Conservation (phyloP, 2,888 invertebrate species). For the Hecatera dysodea region DNA sequence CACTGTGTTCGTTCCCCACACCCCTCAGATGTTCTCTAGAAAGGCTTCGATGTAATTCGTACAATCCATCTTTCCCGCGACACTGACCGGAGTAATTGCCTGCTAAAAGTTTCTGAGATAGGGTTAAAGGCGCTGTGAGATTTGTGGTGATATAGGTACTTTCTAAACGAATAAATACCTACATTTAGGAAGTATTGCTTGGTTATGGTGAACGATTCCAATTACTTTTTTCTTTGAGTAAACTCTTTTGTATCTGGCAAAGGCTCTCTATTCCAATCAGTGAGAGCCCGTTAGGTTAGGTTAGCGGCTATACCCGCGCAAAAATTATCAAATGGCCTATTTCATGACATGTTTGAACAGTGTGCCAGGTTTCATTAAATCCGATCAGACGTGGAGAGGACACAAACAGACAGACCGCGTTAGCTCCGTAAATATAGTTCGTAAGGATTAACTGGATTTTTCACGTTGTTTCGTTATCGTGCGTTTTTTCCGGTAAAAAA, state of each 20-base stretch:
- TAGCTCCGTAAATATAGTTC: no score
- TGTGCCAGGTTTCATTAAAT: no score
- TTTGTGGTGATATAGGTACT: slow-evolving; percentile 39
- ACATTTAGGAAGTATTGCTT: not conserved
- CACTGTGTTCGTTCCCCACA: slow-evolving; percentile 62
- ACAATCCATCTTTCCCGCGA: slow-evolving; percentile 76
- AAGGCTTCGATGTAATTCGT: slow-evolving; percentile 70
- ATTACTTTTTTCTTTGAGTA: not conserved
- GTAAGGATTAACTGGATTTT: no score
- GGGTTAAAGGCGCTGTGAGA: slow-evolving; percentile 44
- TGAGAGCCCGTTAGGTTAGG: no score
- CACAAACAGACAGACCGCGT: no score
- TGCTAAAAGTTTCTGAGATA: slow-evolving; percentile 71
- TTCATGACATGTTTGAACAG: no score
- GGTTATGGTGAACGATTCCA: not conserved
- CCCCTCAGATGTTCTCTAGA: slow-evolving; percentile 50
- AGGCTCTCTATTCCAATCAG: not conserved
- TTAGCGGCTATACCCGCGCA: no score
- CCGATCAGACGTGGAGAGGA: no score
- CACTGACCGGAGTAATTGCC: slow-evolving; percentile 75
- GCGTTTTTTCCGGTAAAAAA: no score
- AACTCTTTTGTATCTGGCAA: not conserved
- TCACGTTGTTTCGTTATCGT: no score
- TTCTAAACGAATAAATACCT: slow-evolving; percentile 8
- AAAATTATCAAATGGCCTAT: no score